These are phyloP conservation scores for Syrista parreyssii DNA, from an alignment of 2,888 invertebrate species.

Conservation along the genomic window DNA sequence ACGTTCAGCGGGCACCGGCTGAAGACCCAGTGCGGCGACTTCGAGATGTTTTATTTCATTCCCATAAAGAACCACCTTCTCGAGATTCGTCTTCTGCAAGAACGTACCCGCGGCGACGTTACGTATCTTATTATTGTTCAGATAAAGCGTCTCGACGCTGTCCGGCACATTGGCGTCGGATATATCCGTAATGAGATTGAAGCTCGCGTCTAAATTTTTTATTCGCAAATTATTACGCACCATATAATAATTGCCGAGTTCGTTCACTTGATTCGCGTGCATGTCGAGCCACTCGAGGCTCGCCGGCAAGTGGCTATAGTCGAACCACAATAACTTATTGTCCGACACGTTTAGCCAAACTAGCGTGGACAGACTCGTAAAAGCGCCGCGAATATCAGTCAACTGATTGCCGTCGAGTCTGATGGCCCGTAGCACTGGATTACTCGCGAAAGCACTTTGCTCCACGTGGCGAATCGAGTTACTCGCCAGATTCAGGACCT, in stretches of 20 bases:
- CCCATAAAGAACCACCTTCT: constrained; percentile 81
- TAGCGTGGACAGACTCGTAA: constrained; percentile 78
- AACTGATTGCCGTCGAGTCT: constrained; percentile 83
- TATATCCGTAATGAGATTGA: constrained; percentile 77
- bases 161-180: constrained; percentile 79
- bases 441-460: constrained; percentile 81
- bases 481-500: constrained; percentile 83
- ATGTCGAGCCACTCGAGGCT: constrained; percentile 85
- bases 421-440: constrained; percentile 79
- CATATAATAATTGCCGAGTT: constrained; percentile 79
- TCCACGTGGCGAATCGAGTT: constrained; percentile 83
- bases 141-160: constrained; percentile 77
- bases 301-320: constrained; percentile 81
- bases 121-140: constrained; percentile 81
- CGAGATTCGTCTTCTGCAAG: constrained; percentile 75
- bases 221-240: constrained; percentile 74
- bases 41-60: constrained; percentile 81
- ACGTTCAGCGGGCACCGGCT: constrained; percentile 74
- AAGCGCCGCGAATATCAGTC: constrained; percentile 82
- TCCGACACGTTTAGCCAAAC: constrained; percentile 86
- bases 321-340: constrained; percentile 83
- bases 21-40: constrained; percentile 77
- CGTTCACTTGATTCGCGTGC: constrained; percentile 82
- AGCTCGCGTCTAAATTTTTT: constrained; percentile 82
- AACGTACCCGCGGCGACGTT: constrained; percentile 78